Base-by-base conservation (phyloP, 2,888 invertebrate genomes). In the Tethea ocularis region DNA sequence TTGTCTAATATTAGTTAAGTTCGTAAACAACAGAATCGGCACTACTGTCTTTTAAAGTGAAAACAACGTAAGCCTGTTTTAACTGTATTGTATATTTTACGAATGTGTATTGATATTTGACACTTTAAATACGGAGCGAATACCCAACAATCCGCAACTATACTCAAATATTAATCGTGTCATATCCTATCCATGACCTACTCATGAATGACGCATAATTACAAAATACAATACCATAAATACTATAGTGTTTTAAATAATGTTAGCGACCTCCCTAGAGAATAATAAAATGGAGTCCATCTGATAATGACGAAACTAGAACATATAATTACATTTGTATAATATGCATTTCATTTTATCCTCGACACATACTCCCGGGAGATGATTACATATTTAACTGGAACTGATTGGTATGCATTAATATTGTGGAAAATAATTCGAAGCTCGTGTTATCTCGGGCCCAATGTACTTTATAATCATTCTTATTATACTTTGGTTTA, bases 231-330 rank as follows among this genome's bases (percentile, higher is more conserved):
- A 22, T 22, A 2, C 3, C 5, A 15, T 5, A 4, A 38, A 38
- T 38, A 26, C 26, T 26, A 38, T 38, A n/a, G n/a, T 38, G n/a
- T 38, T n/a, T n/a, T n/a, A 38, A 5, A 38, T 2, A 38, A 38
- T 38, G n/a, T n/a, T n/a, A 38, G 6, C 38, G n/a, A n/a, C n/a
- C n/a, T 51, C 22, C 22, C 15, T 51, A 22, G 51, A 51, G 23
- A 8, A 51, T 51, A 22, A 51, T 51, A 51, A 22, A 51, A 51
- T 51, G 0, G 22, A 61, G 36, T 22, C 56, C 61, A 66, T 64
- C 61, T 36, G 61, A 64, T 67, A 59, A 64, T 38, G n/a, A n/a
- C n/a, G 38, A n/a, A n/a, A 38, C n/a, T 38, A 38, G 38, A 38
- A 38, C n/a, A n/a, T n/a, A 33, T 38, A n/a, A 38, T 38, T 5